Conservation (phyloP, 2,113 vertebrate genomes). For the Eublepharis macularius region DNA sequence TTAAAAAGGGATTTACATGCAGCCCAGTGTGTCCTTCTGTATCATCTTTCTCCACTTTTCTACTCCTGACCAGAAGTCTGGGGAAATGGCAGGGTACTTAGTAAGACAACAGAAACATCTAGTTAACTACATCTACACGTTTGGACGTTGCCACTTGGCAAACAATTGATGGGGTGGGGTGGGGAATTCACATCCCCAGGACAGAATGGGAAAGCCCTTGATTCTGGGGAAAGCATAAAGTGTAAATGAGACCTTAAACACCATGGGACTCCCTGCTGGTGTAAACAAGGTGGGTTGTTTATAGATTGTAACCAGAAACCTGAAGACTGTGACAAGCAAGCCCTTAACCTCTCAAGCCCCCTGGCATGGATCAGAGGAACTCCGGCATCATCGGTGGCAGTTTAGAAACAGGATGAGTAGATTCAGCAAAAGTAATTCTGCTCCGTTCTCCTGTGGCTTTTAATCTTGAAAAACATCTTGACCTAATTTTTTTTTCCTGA, state of each 20-base stretch:
- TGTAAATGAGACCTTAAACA: background rate
- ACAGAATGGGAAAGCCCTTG: background rate
- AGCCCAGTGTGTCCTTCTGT: background rate
- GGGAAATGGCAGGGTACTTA: background rate
- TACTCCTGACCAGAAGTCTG: background rate
- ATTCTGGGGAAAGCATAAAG: background rate
- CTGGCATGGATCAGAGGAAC: rapidly evolving
- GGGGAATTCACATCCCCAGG: background rate
- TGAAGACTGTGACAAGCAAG: background rate
- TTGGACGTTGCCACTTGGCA: background rate
- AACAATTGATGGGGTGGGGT: too few species aligned
- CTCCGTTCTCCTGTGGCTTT: background rate
- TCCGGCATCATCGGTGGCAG: background rate
- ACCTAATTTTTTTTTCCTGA: conserved; percentile 47
- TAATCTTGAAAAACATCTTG: conserved; percentile 16
- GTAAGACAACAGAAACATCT: background rate
- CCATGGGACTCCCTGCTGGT: background rate
- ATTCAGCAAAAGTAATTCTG: background rate
- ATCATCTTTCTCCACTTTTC: background rate
- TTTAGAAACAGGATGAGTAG: background rate
- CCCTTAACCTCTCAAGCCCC: rapidly evolving
- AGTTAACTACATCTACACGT: background rate
- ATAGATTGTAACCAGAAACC: background rate
- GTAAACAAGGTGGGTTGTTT: background rate
- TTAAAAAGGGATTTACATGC: too few species aligned